Conservation (phyloP, 35 echinoderm and acorn worm genomes). For the Apostichopus japonicus region DNA sequence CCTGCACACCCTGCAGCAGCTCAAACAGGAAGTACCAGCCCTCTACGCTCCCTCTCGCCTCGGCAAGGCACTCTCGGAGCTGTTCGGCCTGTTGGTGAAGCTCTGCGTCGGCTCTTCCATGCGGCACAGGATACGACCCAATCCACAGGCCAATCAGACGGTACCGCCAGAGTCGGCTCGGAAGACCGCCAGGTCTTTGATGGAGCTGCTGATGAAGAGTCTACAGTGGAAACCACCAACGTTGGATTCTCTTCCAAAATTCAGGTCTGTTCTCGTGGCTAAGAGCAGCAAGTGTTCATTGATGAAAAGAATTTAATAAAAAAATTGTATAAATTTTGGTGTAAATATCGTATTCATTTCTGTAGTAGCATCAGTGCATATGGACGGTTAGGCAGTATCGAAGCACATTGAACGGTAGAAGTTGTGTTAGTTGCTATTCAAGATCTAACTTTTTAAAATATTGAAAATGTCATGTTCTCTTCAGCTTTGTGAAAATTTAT, state of each 20-base stretch:
- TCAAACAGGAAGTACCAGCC: conserved; percentile 93
- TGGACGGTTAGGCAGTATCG: too few species aligned
- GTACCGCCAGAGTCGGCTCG: conserved; percentile 90
- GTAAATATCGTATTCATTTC: background rate
- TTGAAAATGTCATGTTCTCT: too few species aligned
- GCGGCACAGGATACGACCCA: conserved; percentile 84
- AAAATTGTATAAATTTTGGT: too few species aligned
- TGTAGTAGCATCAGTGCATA: background rate
- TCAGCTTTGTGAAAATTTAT: too few species aligned
- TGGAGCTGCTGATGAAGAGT: conserved; percentile 83
- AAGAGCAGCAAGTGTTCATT: too few species aligned
- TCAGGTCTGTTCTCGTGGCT: conserved; percentile 68
- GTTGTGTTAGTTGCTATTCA: too few species aligned
- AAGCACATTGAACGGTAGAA: too few species aligned
- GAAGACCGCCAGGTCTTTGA: conserved; percentile 83
- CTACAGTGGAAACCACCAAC: conserved; percentile 89
- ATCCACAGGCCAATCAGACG: conserved; percentile 83
- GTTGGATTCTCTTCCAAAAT: conserved; percentile 84
- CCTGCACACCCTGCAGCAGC: conserved; percentile 81
- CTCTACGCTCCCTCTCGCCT: conserved; percentile 93
- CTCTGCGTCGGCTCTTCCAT: conserved; percentile 94
- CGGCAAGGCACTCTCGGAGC: conserved; percentile 86
- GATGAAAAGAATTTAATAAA: too few species aligned
- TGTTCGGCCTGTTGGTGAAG: conserved; percentile 96
- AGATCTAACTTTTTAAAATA: too few species aligned